phyloP scores from a whole-genome alignment of 2,888 invertebrate genomes.

The Campaea margaritaria region DNA sequence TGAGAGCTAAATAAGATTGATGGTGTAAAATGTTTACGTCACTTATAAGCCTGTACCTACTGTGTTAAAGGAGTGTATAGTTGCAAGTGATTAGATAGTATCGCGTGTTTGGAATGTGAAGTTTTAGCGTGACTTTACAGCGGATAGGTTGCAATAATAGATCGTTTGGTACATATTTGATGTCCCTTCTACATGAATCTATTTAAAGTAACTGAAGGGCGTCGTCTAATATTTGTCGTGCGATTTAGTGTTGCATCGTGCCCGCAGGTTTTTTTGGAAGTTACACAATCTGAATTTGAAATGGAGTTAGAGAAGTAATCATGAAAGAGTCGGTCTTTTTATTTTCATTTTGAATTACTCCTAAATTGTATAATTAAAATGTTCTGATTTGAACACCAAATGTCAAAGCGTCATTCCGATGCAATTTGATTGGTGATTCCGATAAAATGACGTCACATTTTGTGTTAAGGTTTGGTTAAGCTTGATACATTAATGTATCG shows the following conservation, averaged over 20 bases:
- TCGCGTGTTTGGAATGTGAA: neutral
- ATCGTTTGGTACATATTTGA: neutral
- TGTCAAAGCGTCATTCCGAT: too few species aligned
- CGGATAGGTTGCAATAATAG: neutral
- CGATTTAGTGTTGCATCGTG: constrained; percentile 1
- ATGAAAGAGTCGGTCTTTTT: too few species aligned
- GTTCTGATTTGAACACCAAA: too few species aligned
- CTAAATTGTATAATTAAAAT: too few species aligned
- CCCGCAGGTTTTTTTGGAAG: constrained; percentile 2
- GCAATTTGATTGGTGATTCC: too few species aligned
- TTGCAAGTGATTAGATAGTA: neutral
- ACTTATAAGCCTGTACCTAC: too few species aligned
- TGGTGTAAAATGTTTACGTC: neutral
- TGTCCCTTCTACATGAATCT: neutral
- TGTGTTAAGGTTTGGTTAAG: too few species aligned
- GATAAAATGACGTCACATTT: too few species aligned
- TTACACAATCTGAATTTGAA: neutral
- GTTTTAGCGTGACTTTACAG: constrained; percentile 1
- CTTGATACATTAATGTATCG: too few species aligned
- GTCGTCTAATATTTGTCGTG: neutral
- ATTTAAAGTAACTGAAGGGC: neutral
- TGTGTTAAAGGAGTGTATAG: neutral
- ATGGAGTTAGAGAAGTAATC: too few species aligned
- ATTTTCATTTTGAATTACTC: too few species aligned
- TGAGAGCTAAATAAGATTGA: too few species aligned